phyloP scores from a whole-genome alignment of 35 echinoderm and acorn worm species.

The Stichopus chloronotus region DNA sequence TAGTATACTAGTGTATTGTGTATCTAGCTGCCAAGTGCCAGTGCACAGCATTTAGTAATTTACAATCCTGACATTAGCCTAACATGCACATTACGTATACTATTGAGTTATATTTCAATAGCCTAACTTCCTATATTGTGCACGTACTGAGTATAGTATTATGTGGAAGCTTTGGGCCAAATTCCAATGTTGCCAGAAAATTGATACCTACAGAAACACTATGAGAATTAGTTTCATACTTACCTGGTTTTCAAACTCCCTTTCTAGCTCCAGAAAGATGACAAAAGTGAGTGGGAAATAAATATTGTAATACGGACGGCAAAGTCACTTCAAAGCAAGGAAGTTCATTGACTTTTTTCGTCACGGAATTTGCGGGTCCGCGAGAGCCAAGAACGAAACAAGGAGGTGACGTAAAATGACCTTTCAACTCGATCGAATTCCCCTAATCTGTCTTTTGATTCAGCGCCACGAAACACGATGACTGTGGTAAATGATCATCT shows the following conservation, averaged over 20 bases:
- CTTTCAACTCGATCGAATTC: background rate
- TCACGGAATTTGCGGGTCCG: background rate
- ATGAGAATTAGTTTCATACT: background rate
- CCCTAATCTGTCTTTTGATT: background rate
- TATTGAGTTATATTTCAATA: too few species aligned
- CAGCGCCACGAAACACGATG: background rate
- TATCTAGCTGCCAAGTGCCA: too few species aligned
- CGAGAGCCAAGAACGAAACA: background rate
- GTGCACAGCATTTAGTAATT: too few species aligned
- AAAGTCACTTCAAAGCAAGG: background rate
- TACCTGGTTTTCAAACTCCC: background rate
- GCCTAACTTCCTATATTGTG: too few species aligned
- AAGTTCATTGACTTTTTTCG: background rate
- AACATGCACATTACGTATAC: too few species aligned
- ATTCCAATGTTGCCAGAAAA: background rate
- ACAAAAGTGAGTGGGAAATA: background rate
- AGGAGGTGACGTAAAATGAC: background rate
- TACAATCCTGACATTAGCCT: too few species aligned
- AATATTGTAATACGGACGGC: background rate
- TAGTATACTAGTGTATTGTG: too few species aligned
- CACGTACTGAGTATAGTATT: too few species aligned
- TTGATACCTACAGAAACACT: background rate
- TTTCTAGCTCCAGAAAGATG: background rate
- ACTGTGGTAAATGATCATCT: conserved; percentile 3
- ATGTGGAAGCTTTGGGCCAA: background rate